Conservation (phyloP, 2,888 invertebrate species). For the Nephrotoma appendiculata region DNA sequence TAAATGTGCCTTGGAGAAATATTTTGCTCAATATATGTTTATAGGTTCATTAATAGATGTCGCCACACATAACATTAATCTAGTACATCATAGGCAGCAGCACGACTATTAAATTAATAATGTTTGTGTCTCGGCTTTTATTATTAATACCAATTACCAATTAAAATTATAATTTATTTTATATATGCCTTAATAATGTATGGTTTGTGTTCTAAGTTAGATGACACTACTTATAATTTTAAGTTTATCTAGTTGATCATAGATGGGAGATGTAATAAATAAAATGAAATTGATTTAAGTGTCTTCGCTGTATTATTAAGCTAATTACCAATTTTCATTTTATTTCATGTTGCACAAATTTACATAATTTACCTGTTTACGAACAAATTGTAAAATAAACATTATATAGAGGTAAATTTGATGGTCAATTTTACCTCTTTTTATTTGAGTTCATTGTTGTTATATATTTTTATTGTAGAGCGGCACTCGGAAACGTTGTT, state of each 20-base stretch:
- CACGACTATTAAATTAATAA: neutral
- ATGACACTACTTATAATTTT: too few species aligned
- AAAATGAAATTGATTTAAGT: too few species aligned
- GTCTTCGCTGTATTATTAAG: neutral
- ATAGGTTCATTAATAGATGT: neutral
- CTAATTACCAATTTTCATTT: too few species aligned
- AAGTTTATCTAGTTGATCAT: too few species aligned
- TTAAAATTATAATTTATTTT: neutral
- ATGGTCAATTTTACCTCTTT: neutral
- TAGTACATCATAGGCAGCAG: too few species aligned
- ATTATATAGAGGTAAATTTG: neutral
- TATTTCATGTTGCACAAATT: neutral
- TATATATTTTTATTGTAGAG: neutral
- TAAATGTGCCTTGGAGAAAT: neutral
- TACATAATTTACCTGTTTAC: neutral
- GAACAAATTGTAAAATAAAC: neutral
- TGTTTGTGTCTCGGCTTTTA: neutral
- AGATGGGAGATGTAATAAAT: too few species aligned
- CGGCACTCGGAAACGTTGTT: neutral
- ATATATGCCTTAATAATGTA: too few species aligned
- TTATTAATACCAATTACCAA: neutral
- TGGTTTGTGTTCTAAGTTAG: too few species aligned
- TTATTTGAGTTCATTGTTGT: neutral
- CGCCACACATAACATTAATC: neutral
- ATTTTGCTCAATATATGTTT: neutral